Evolutionary conservation across 2,888 invertebrate species (phyloP).

Genomic region (Meta bourneti): DNA sequence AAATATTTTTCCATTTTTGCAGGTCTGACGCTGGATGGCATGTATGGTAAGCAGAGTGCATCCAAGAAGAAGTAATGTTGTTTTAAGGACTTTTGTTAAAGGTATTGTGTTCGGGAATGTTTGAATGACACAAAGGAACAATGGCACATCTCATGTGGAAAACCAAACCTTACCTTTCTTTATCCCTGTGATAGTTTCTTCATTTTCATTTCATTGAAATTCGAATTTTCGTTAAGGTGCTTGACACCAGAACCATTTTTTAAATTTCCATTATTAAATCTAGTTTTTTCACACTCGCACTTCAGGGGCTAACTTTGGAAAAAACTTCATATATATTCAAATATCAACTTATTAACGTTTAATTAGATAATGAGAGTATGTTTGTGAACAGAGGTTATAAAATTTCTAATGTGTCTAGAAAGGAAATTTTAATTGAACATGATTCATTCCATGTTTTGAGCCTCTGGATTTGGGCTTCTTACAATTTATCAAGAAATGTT

Average conservation of each 20-base stretch:
- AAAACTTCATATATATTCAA: too few species aligned
- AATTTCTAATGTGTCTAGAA: too few species aligned
- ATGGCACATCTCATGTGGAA: not conserved
- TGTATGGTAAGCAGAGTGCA: constrained; percentile 84
- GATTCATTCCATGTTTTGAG: too few species aligned
- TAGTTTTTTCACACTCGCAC: not conserved
- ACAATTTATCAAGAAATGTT: too few species aligned
- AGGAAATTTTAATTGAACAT: too few species aligned
- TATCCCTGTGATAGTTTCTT: not conserved
- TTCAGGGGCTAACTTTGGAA: not conserved
- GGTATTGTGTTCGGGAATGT: constrained; percentile 32
- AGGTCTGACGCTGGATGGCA: constrained; percentile 87
- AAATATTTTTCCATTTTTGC: constrained; percentile 13
- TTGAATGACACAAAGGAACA: constrained; percentile 1
- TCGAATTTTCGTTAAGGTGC: not conserved
- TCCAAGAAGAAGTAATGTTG: constrained; percentile 43
- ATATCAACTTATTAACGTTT: too few species aligned
- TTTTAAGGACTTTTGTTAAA: constrained; percentile 22
- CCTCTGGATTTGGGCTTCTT: too few species aligned
- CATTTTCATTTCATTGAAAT: not conserved
- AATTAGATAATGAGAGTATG: too few species aligned
- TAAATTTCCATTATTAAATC: not conserved
- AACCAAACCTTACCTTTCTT: not conserved
- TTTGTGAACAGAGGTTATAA: too few species aligned
- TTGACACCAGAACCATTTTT: not conserved